phyloP scores from a whole-genome alignment of 2,888 invertebrate species.

The Andrena dorsata region DNA sequence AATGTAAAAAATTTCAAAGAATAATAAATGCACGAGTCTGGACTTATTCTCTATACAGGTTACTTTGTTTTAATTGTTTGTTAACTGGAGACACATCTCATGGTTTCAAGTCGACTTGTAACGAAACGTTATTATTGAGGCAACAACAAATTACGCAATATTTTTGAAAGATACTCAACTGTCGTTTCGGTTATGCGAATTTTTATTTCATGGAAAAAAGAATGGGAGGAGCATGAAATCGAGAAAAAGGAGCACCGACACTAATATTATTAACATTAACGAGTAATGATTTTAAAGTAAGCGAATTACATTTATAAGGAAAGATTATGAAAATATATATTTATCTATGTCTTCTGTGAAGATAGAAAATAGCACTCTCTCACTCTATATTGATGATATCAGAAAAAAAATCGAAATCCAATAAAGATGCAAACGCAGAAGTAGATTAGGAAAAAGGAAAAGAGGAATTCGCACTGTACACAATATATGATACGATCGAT shows the following conservation, averaged over 20 bases:
- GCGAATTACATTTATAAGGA: constrained; percentile 85
- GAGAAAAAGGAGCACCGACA: constrained; percentile 82
- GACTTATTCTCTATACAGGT: constrained; percentile 18
- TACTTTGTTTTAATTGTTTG: constrained; percentile 29
- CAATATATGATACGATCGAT: constrained; percentile 74
- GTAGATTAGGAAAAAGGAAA: constrained; percentile 76
- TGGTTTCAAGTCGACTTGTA: constrained; percentile 61
- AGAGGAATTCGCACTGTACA: constrained; percentile 77
- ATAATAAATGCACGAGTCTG: not conserved
- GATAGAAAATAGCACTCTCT: constrained; percentile 85
- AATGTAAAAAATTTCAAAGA: constrained; percentile 33
- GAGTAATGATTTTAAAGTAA: constrained; percentile 84
- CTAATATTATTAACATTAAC: constrained; percentile 84
- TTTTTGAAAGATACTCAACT: constrained; percentile 64
- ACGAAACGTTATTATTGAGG: constrained; percentile 50
- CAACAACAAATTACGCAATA: constrained; percentile 64
- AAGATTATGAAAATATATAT: constrained; percentile 86
- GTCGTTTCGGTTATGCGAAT: constrained; percentile 52
- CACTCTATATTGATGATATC: constrained; percentile 85
- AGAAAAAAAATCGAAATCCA: constrained; percentile 75
- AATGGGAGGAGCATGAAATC: constrained; percentile 75
- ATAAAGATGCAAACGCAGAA: constrained; percentile 80
- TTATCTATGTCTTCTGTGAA: constrained; percentile 86
- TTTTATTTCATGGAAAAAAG: constrained; percentile 63
- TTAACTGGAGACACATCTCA: constrained; percentile 24